A percentile compares a stretch with the other conserved stretches of the same genome.
These are phyloP conservation scores for Hormiphora californensis DNA, from an alignment of 37 sponge, comb jelly and placozoan genomes.

Conservation along the genomic window DNA sequence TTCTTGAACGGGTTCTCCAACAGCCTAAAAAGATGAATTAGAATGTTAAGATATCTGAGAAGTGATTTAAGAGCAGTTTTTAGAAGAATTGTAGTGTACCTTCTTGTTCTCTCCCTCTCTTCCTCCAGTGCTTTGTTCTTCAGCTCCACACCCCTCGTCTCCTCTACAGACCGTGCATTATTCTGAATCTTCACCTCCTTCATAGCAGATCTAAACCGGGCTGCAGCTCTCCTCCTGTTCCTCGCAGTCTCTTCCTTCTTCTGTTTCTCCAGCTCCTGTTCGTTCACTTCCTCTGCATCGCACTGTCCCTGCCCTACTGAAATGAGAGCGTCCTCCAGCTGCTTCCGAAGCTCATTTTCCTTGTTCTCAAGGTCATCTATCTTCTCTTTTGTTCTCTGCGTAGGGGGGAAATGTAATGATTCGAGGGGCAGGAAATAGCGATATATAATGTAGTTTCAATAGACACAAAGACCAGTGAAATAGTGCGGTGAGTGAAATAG, in stretches of 20 bases:
- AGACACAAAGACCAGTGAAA: neutral
- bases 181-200: neutral
- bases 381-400: slow-evolving; percentile 20
- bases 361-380: neutral
- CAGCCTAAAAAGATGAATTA: neutral
- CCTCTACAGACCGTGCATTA: too few relatives aligned
- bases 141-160: neutral
- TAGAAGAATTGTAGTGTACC: neutral
- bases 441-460: too few relatives aligned
- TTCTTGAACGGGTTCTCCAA: neutral
- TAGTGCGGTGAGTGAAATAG: neutral
- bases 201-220: neutral
- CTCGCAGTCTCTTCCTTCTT: neutral
- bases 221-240: neutral
- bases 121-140: neutral
- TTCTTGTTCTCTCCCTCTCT: neutral
- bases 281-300: neutral
- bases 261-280: neutral
- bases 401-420: too few relatives aligned
- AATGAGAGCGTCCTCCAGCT: neutral
- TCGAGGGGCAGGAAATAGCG: too few relatives aligned
- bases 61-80: neutral
- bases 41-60: neutral
- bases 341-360: neutral
- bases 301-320: neutral